Base-by-base conservation (phyloP, 2,113 vertebrate genomes). In the Symphodus melops region DNA sequence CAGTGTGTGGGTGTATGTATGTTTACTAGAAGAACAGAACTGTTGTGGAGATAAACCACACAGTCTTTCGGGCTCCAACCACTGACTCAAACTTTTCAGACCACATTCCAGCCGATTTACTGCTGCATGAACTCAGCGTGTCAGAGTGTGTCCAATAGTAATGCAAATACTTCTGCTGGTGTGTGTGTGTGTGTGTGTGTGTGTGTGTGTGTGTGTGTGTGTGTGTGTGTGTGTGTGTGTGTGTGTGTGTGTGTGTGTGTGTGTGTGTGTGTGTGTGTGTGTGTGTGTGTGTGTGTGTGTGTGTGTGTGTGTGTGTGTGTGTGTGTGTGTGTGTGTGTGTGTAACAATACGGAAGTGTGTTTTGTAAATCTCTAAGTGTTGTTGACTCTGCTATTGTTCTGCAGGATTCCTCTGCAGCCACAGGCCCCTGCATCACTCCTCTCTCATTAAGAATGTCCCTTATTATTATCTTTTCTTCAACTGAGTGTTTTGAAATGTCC, bases 371-470 rank as follows among this genome's bases (percentile, higher is more conserved):
- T 62, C 42, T 28, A 59, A 62, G 79, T 62, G 60, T 55, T 79
- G 41, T 69, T 82, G 80, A 84, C 66, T 73, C 73, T 68, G 9
- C 69, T 51, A 80, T 85, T 90, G 86, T 86, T 81, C 48, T 36
- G 1, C 41, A 72, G 42, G 28, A 80, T 71, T 79, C 57, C 48
- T 79, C n/a, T n/a, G 19, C 21, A 49, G 64, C 62, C 72, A 68
- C 59, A 62, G 12, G 52, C 8, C 19, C 63, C 79, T 41, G 58
- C 72, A 55, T 71, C 36, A 39, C 53, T 77, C 53, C 42, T n/a
- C 59, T 72, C 48, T 70, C 14, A 16, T 33, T 33, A 33, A 33
- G 28, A 33, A 33, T 33, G 28, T 33, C 28, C 28, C 28, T 4
- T 33, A 33, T 33, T 33, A 33, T 33, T 25, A 25, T 5, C 28